phyloP scores from a whole-genome alignment of 2,888 invertebrate species.

The Trachelus stipa region DNA sequence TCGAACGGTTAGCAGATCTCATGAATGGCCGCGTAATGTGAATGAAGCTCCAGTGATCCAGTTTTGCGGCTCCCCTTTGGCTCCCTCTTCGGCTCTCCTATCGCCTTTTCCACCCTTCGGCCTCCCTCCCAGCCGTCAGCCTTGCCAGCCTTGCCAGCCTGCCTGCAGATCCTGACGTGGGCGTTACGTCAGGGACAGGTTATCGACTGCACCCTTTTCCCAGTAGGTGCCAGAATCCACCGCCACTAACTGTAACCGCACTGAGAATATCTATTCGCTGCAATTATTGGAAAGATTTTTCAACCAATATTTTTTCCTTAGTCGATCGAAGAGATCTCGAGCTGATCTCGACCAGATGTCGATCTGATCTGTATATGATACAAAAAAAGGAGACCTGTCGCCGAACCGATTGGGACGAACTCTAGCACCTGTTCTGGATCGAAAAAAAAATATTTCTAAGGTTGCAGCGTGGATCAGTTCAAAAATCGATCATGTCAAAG shows the following conservation, averaged over 20 bases:
- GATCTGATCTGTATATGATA: too few relatives aligned
- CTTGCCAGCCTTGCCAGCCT: conserved; percentile 44
- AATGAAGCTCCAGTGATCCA: conserved; percentile 66
- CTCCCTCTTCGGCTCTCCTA: conserved; percentile 37
- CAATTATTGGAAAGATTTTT: conserved; percentile 36
- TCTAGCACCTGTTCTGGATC: too few relatives aligned
- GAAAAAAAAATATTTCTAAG: too few relatives aligned
- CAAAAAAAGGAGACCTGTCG: too few relatives aligned
- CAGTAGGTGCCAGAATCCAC: background rate
- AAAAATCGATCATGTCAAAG: too few relatives aligned
- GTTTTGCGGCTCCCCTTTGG: conserved; percentile 50
- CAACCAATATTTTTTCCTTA: background rate
- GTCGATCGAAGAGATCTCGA: too few relatives aligned
- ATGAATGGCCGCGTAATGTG: conserved; percentile 67
- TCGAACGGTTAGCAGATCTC: conserved; percentile 64
- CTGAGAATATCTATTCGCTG: conserved; percentile 50
- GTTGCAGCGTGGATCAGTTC: too few relatives aligned
- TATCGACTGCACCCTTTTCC: conserved; percentile 49
- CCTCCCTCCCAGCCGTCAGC: conserved; percentile 26
- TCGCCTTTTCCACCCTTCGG: conserved; percentile 15
- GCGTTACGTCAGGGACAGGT: conserved; percentile 59
- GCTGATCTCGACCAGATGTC: too few relatives aligned
- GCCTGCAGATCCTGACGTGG: conserved; percentile 49
- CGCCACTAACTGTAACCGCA: conserved; percentile 29
- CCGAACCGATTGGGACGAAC: too few relatives aligned